Percentiles rank a stretch among this genome's conserved stretches.
phyloP scores from a whole-genome alignment of 2,888 invertebrate species.

The Pachymerium ferrugineum region DNA sequence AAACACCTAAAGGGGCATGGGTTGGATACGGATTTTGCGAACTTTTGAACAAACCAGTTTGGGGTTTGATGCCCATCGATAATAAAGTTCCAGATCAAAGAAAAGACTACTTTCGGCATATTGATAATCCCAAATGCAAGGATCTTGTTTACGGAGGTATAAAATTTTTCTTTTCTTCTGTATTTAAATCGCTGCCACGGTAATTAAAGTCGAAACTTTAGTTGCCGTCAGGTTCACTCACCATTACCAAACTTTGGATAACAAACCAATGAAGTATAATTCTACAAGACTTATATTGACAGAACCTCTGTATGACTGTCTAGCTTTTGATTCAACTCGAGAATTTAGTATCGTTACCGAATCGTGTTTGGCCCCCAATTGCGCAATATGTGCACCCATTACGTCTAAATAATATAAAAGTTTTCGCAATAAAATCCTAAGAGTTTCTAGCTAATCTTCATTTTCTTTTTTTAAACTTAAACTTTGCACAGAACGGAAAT shows the following conservation, averaged over 20 bases:
- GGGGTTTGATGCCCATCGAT: not conserved
- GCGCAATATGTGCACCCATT: not conserved
- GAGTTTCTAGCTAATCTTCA: too few relatives aligned
- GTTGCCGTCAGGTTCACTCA: not conserved
- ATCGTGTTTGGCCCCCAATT: not conserved
- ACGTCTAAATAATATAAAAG: too few relatives aligned
- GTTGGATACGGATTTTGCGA: not conserved
- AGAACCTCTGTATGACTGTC: not conserved
- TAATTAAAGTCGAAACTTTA: too few relatives aligned
- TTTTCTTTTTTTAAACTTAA: too few relatives aligned
- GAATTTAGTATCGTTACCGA: not conserved
- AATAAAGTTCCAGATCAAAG: not conserved
- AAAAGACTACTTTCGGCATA: not conserved
- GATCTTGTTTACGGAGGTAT: constrained; percentile 3
- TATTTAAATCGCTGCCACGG: too few relatives aligned
- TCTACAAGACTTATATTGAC: not conserved
- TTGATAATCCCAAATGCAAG: not conserved
- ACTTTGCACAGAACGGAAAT: too few relatives aligned
- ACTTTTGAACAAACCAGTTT: not conserved
- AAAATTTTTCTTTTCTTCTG: not conserved
- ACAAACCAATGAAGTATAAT: not conserved
- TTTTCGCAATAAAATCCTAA: too few relatives aligned
- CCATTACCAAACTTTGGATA: not conserved
- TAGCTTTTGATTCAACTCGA: not conserved
- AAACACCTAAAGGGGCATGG: not conserved